Base-by-base conservation (phyloP, 1,140 invertebrate genomes). In the Oryctes rhinoceros region DNA sequence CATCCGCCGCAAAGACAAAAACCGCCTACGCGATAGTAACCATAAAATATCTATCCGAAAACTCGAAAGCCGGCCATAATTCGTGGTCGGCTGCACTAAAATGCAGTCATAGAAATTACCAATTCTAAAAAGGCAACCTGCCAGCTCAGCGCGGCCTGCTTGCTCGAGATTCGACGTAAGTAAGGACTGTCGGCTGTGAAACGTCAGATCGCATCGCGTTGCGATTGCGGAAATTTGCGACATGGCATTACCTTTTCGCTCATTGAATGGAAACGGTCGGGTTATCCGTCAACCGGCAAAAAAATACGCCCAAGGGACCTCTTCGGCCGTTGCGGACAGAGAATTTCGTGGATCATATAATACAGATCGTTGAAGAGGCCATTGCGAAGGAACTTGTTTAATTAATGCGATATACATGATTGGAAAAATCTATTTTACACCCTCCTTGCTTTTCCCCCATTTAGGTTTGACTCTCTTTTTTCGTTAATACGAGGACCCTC, bases 61-160 rank as follows among this genome's bases (percentile, higher is more conserved):
- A 44, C 39, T 44, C 39, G 39, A 44, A 44, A 44, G 9, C 39
- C 39, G 5, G 39, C 39, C 39, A 44, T 44, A 44, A 44, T 44
- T 44, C 39, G 9, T 44, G 49, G n/a, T 53, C n/a, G n/a, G n/a
- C 49, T 53, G 49, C 49, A 53, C 13, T 53, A 53, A 53, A 53
- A 53, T 13, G n/a, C 49, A 53, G 49, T 53, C 49, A 13, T 53
- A 53, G 49, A 53, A 48, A 53, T 53, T 53, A 53, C 49, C 49
- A 53, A 53, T 53, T 53, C 49, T 53, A 53, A 15, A 53, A 53
- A n/a, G 49, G n/a, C n/a, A 53, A 53, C 11, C 11, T 53, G 49
- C 49, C n/a, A 53, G 49, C 49, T 53, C 49, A 53, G 49, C 49
- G 7, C 49, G 13, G 13, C 24, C 2, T 30, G 0, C 24, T 30